Conservation (phyloP, 2,797 vertebrate genomes). For the Pterois miles region DNA sequence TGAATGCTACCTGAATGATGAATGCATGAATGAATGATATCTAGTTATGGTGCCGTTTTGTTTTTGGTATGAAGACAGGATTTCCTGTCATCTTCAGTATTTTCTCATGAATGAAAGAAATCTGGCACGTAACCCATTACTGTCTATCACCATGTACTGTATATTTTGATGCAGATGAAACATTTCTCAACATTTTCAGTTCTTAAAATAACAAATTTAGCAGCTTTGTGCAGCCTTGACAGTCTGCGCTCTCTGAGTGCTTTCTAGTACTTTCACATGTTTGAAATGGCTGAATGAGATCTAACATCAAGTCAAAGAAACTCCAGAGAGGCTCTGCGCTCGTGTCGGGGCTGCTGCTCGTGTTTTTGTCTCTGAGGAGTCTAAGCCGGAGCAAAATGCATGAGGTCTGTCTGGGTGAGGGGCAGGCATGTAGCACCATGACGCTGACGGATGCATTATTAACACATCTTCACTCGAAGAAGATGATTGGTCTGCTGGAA, state of each 20-base stretch:
- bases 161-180: neutral
- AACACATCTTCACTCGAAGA: conserved; percentile 44
- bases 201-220: neutral
- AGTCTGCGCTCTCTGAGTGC: neutral
- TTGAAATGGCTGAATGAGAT: conserved; percentile 29
- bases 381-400: conserved; percentile 18
- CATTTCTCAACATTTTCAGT: neutral
- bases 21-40: too few species aligned
- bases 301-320: conserved; percentile 21
- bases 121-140: neutral
- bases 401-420: conserved; percentile 26
- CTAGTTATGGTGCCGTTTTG: neutral
- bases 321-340: conserved; percentile 8
- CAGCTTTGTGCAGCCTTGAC: neutral
- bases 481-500: conserved; percentile 28
- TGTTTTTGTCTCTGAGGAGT: conserved; percentile 42
- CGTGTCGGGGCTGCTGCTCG: conserved; percentile 15
- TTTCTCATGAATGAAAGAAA: neutral
- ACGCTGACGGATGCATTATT: conserved; percentile 65
- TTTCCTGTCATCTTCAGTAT: neutral
- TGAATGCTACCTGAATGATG: too few species aligned
- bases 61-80: neutral
- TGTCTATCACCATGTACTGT: neutral
- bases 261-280: conserved; percentile 31
- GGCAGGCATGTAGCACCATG: conserved; percentile 15